Conservation (phyloP, 2,888 invertebrate species). For the Serrognathus titanus region DNA sequence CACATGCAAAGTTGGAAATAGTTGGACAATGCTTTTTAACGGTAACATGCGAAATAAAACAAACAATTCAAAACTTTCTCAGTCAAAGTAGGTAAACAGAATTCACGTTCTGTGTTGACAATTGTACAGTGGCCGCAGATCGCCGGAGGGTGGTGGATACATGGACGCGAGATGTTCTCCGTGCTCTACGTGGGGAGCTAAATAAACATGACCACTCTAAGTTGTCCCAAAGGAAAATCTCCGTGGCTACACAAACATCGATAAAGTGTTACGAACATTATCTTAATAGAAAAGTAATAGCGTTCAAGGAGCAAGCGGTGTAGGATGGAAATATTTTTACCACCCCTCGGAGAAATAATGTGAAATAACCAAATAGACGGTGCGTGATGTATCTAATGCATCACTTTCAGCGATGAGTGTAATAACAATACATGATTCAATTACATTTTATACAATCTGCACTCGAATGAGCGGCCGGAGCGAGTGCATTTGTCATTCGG, state of each 20-base stretch:
- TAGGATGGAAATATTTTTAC: too few relatives aligned
- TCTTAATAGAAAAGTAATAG: too few relatives aligned
- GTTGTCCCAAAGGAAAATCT: constrained; percentile 35
- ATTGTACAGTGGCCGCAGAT: constrained; percentile 15
- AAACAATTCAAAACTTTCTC: constrained; percentile 6
- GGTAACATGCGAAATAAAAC: background rate
- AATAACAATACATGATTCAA: constrained; percentile 47
- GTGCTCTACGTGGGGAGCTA: constrained; percentile 21
- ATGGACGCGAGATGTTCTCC: constrained; percentile 11
- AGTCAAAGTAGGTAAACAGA: constrained; percentile 6
- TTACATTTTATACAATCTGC: constrained; percentile 51
- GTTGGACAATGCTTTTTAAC: background rate
- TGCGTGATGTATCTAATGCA: constrained; percentile 31
- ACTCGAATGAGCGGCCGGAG: constrained; percentile 42
- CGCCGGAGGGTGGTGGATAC: constrained; percentile 11
- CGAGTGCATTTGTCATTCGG: constrained; percentile 50
- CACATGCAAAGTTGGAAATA: too few relatives aligned
- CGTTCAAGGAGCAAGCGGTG: too few relatives aligned
- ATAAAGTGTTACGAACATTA: background rate
- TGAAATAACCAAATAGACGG: constrained; percentile 11
- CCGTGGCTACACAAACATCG: constrained; percentile 10
- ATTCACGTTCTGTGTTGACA: constrained; percentile 7
- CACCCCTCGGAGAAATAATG: background rate
- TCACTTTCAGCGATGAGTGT: constrained; percentile 46
- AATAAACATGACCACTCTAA: constrained; percentile 38